phyloP scores from a whole-genome alignment of 2,113 vertebrate genomes.

The Talpa occidentalis region DNA sequence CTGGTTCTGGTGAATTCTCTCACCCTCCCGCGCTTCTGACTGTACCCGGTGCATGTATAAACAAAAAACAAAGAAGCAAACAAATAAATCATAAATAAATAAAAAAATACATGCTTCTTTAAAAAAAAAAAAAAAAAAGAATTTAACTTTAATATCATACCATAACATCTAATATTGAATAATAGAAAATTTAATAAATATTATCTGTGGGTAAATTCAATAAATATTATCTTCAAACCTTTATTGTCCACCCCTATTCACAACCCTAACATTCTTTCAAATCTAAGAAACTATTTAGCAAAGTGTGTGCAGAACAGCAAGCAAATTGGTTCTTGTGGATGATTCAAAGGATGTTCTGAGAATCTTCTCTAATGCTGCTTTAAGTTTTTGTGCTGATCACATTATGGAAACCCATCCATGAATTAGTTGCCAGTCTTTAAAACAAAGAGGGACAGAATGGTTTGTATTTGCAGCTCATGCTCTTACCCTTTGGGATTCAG shows the following conservation, averaged over 20 bases:
- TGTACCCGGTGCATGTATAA: too few species aligned
- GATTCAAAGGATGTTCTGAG: constrained; percentile 56
- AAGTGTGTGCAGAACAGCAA: constrained; percentile 34
- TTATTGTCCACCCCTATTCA: not conserved
- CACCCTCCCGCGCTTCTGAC: too few species aligned
- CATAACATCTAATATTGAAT: not conserved
- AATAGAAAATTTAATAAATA: too few species aligned
- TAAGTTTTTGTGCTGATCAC: constrained; percentile 64
- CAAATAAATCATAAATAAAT: too few species aligned
- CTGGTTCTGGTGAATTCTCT: too few species aligned
- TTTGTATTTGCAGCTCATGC: constrained; percentile 63
- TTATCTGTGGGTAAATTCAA: not conserved
- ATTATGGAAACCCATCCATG: constrained; percentile 58
- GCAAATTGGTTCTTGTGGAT: constrained; percentile 48
- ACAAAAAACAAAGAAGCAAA: too few species aligned
- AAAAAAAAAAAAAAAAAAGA: too few species aligned
- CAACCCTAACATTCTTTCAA: constrained; percentile 26
- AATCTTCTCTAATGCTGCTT: constrained; percentile 60
- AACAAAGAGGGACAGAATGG: constrained; percentile 69
- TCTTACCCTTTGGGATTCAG: constrained; percentile 77
- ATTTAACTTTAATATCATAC: constrained; percentile 12
- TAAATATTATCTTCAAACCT: constrained; percentile 6
- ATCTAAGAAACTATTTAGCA: constrained; percentile 51
- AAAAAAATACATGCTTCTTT: too few species aligned
- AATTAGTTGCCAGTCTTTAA: constrained; percentile 63